Conservation (phyloP, 1,140 invertebrate genomes). For the Caenorhabditis inopinata region DNA sequence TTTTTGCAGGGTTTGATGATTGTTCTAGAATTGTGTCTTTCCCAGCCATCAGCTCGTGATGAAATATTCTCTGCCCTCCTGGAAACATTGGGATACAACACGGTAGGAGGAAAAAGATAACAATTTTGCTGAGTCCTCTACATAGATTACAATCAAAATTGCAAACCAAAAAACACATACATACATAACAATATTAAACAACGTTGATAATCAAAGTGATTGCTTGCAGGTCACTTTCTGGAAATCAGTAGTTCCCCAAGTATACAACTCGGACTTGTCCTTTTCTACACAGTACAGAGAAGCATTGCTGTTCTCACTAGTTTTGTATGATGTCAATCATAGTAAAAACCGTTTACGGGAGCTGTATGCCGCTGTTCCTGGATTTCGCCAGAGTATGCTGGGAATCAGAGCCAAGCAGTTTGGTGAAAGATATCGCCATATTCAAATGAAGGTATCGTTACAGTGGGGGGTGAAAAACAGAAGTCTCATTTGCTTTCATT, state of each 20-base stretch:
- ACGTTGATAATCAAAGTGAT: too few species aligned
- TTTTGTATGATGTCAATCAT: conserved; percentile 66
- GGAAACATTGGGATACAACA: conserved; percentile 38
- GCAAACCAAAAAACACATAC: conserved; percentile 12
- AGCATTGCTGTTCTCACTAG: conserved; percentile 58
- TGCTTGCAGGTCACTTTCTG: conserved; percentile 49
- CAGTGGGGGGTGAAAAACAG: background rate
- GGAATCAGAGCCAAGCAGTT: conserved; percentile 64
- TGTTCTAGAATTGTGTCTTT: conserved; percentile 46
- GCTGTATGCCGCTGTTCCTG: conserved; percentile 65
- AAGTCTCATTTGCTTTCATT: too few species aligned
- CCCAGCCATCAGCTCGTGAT: conserved; percentile 24
- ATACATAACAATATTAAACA: too few species aligned
- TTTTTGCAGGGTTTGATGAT: conserved; percentile 44
- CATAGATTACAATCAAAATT: conserved; percentile 1
- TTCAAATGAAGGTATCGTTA: conserved; percentile 50
- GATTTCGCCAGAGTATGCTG: conserved; percentile 62
- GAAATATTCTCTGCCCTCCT: conserved; percentile 37
- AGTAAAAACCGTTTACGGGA: conserved; percentile 63
- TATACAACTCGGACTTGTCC: conserved; percentile 63
- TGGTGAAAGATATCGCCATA: conserved; percentile 64
- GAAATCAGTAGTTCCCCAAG: conserved; percentile 55
- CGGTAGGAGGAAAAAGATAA: conserved; percentile 12
- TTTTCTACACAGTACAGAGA: conserved; percentile 64
- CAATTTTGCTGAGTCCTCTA: background rate